Conservation (phyloP, 1,140 invertebrate genomes). For the Lysiphlebus fabarum region DNA sequence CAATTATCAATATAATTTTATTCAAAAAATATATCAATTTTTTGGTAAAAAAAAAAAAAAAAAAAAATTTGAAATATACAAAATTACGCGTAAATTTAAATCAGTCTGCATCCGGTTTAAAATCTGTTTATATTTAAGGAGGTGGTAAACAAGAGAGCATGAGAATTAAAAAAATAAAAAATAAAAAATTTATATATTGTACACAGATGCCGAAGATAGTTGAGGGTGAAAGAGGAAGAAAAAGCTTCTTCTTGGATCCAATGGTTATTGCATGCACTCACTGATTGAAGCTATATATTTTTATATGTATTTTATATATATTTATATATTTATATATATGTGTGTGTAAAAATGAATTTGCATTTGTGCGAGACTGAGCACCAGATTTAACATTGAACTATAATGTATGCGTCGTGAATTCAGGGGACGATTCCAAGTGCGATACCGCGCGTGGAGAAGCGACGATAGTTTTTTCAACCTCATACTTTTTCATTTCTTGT, state of each 20-base stretch:
- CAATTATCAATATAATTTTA: too few species aligned
- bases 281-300: conserved; percentile 28
- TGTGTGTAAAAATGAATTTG: too few species aligned
- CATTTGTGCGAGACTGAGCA: too few species aligned
- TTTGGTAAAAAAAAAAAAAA: too few species aligned
- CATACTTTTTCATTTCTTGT: conserved; percentile 16
- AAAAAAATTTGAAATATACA: too few species aligned
- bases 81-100: too few species aligned
- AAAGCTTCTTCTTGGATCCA: too few species aligned
- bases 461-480: conserved; percentile 18
- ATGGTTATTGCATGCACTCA: conserved; percentile 17
- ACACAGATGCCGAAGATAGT: conserved; percentile 29
- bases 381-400: conserved; percentile 12
- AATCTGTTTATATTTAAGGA: neutral
- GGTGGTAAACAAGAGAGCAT: neutral
- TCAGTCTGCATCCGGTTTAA: neutral
- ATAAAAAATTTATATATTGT: conserved; percentile 9
- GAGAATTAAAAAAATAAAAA: conserved; percentile 3
- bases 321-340: too few species aligned
- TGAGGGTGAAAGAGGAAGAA: neutral
- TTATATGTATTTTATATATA: conserved; percentile 1
- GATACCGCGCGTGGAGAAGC: conserved; percentile 45
- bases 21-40: too few species aligned
- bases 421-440: conserved; percentile 51
- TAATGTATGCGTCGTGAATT: conserved; percentile 51